Base-by-base conservation (phyloP, 1,140 invertebrate species). In the Nixonia krombeini region DNA sequence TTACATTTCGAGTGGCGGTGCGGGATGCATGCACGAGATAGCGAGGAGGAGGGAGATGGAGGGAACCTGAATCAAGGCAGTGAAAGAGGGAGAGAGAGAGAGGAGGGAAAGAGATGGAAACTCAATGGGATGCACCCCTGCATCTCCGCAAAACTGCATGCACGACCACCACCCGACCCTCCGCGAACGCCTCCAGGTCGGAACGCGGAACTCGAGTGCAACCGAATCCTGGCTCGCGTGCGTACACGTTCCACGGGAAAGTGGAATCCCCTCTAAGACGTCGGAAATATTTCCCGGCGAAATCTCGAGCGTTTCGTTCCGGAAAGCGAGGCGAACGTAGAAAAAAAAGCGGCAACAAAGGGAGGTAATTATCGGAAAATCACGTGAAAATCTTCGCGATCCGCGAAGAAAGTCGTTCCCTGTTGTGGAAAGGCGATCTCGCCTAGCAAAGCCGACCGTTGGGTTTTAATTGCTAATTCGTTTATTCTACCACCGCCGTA, bases 61-160 rank as follows among this genome's bases (percentile, higher is more conserved):
- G 4, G 25, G 4, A 5, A 9, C 4, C 9, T 9, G 25, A 26
- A 26, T 9, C 4, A 26, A 9, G 25, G 9, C 25, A 26, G 25
- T 26, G 25, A 9, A 26, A 5, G 4, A 4, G 25, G 25, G 25
- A n/a, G n/a, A n/a, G n/a, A n/a, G n/a, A n/a, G n/a, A n/a, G n/a
- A n/a, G n/a, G n/a, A n/a, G n/a, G n/a, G n/a, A n/a, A n/a, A n/a
- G 23, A 25, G 10, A 9, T 13, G 25, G 7, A 9, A 33, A 25
- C 33, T 40, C 18, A 31, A 25, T 44, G 23, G 42, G 59, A 55
- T 56, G 52, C 50, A 50, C 61, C 51, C 51, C 31, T 12, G 33
- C 62, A 65, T 58, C 62, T 58, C 53, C 44, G 23, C 55, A 53
- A 65, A 58, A 53, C 53, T 65, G 46, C 51, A 12, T 51, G 49